Percentiles rank a stretch among this genome's conserved stretches.
phyloP scores from a whole-genome alignment of 2,797 vertebrate species.

The Pangasius macronema region DNA sequence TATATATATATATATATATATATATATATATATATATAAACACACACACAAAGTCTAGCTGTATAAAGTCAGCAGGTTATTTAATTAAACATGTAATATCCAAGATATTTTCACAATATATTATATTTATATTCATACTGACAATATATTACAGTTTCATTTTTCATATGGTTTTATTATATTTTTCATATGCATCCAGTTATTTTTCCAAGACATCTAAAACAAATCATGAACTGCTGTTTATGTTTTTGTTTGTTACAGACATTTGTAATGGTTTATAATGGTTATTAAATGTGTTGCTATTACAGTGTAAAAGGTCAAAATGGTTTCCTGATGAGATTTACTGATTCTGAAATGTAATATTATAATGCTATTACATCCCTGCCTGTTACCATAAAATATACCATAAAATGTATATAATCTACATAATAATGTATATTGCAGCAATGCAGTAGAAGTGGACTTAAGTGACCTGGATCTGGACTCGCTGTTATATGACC shows the following conservation, averaged over 20 bases:
- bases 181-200: not conserved
- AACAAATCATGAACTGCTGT: not conserved
- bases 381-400: not conserved
- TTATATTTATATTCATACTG: not conserved
- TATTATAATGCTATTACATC: not conserved
- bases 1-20: too few relatives aligned
- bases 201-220: not conserved
- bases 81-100: not conserved
- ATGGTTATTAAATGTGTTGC: not conserved
- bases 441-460: not conserved
- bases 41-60: not conserved
- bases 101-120: not conserved
- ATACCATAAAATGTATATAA: not conserved
- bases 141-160: not conserved
- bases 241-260: not conserved
- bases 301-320: not conserved
- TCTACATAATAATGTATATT: not conserved
- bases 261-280: not conserved
- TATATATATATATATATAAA: too few relatives aligned
- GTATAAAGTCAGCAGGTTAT: not conserved
- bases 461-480: not conserved
- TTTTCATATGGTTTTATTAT: not conserved
- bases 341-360: not conserved
- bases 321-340: not conserved
- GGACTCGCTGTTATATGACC: not conserved